Evolutionary conservation across 1,140 invertebrate species (phyloP), one percentile per base, ranked within the genome.

Genomic region (Drosophila trapezifrons): DNA sequence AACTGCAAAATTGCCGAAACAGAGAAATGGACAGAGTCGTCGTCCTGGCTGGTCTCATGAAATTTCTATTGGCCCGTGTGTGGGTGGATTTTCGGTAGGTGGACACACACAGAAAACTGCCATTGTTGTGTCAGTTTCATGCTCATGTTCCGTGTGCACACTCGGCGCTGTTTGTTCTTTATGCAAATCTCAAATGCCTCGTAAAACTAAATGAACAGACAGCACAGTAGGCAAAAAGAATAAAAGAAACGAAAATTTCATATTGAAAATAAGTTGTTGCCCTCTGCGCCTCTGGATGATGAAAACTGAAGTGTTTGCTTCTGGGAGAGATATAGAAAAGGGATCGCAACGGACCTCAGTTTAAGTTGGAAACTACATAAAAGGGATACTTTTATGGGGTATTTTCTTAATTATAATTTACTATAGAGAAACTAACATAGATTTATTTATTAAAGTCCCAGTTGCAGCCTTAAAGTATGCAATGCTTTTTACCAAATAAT

Each of bases 111-210:
- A 35, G n/a, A n/a, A 35, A 54, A 15, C 20, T 63, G 67, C 18
- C 56, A 73, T 63, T 74, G 69, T 73, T 74, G 58, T 75, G 58
- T 74, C 66, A 71, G 69, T 47, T 47, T 29, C 40, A 58, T 58
- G 35, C 43, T 49, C 65, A 27, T 71, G 66, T 71, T 40, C 27
- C 17, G 29, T 69, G 42, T 62, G 42, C 29, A 38, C 32, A 38
- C 49, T 29, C 25, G 13, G 35, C 62, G 52, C 40, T 18, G 66
- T 40, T 66, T 55, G 51, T 75, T 76, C 62, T 76, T 59, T 76
- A 76, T 76, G 72, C 71, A 76, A 76, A 76, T 76, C 74, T 76
- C 74, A 75, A 76, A 76, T 75, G 74, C 42, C 74, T 76, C 74
- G 72, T 76, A 76, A 75, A 76, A 75, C 54, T 74, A 72, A 72